Percentiles rank a stretch among this genome's conserved stretches.
phyloP scores from a whole-genome alignment of 1,140 invertebrate species.

The Triops longicaudatus region DNA sequence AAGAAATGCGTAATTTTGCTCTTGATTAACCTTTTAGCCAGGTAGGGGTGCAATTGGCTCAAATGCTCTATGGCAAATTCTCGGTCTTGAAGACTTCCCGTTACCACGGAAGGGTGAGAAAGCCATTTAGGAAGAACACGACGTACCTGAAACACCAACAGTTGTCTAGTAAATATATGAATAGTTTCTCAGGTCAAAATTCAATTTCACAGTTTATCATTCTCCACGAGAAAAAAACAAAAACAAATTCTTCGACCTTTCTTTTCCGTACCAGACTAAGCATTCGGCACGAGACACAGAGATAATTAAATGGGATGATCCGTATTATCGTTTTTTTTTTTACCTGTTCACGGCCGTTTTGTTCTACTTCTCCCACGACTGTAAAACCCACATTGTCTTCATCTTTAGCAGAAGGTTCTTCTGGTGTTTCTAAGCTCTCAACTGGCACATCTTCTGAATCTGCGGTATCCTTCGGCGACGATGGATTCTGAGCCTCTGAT shows the following conservation, averaged over 20 bases:
- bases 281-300: too few relatives aligned
- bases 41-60: constrained; percentile 48
- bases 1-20: constrained; percentile 75
- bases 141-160: constrained; percentile 45
- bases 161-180: too few relatives aligned
- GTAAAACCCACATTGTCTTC: constrained; percentile 36
- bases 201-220: too few relatives aligned
- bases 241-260: too few relatives aligned
- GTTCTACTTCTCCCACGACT: constrained; percentile 36
- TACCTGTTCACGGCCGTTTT: constrained; percentile 32
- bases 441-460: constrained; percentile 32
- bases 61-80: constrained; percentile 50
- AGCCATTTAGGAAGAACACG: constrained; percentile 79
- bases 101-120: constrained; percentile 64
- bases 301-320: too few relatives aligned
- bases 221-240: too few relatives aligned
- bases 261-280: too few relatives aligned
- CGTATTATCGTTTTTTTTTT: too few relatives aligned
- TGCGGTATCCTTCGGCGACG: neutral
- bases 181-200: too few relatives aligned
- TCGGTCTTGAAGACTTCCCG: constrained; percentile 55
- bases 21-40: constrained; percentile 54
- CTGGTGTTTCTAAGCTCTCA: constrained; percentile 29
- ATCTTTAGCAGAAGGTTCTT: constrained; percentile 13
- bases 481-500: neutral